Evolutionary conservation across 2,797 vertebrate species (phyloP), one percentile per base, ranked within the genome.

Genomic region (Spinus pinus): DNA sequence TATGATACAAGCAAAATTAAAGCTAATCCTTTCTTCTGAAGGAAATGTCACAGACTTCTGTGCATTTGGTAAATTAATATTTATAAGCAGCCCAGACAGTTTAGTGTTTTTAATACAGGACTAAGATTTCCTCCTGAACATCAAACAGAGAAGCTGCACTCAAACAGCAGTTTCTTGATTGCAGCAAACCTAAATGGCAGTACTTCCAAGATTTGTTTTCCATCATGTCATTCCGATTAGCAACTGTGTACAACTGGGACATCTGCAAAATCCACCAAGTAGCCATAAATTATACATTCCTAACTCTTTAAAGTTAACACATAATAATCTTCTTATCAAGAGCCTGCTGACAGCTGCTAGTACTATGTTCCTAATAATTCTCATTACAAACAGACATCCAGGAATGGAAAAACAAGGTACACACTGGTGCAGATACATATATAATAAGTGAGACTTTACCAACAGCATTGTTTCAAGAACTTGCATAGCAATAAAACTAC

Each of bases 231-330:
- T 44, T 88, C 66, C 19, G 49, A 96, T 96, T 95, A 97, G 92
- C 80, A 90, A 88, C 88, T 60, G 69, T 72, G 87, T 69, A 69
- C 80, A 96, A 85, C 67, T 27, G 24, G 46, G 74, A 90, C 72
- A 84, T 91, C 9, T 86, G 89, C 93, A 84, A 84, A 94, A 95
- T 93, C 88, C 69, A 66, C 72, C 82, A 50, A 80, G 61, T 28
- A 75, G 47, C 81, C 81, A 90, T 85, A 79, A 95, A 95, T 95
- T 96, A 96, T 64, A 94, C 87, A 89, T 86, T 93, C 67, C 72
- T n/a, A 72, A 70, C 82, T 72, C 93, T 83, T 89, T 66, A 67
- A 90, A 90, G 62, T 86, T 96, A 95, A 96, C 69, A 47, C 60
- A 47, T 33, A 82, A 90, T 81, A 90, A 93, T 83, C 92, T 81